Conservation (phyloP, 1,140 invertebrate species). For the Magallana gigas region DNA sequence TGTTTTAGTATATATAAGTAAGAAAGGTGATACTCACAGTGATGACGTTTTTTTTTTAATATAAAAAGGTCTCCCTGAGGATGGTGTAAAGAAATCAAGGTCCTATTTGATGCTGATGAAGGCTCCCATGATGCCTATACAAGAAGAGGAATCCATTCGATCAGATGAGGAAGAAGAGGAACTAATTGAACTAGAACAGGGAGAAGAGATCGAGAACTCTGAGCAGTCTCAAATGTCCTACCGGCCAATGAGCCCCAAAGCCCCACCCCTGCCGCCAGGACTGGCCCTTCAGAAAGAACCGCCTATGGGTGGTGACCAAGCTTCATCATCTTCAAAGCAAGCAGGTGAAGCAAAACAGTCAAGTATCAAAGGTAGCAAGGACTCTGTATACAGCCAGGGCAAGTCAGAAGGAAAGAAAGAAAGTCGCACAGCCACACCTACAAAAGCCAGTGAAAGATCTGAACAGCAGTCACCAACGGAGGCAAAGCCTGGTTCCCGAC, state of each 20-base stretch:
- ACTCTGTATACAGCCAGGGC: not conserved
- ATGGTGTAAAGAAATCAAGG: conserved; percentile 72
- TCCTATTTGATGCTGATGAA: conserved; percentile 70
- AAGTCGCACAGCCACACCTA: conserved; percentile 37
- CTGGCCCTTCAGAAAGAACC: conserved; percentile 67
- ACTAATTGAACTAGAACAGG: conserved; percentile 56
- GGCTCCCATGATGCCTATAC: conserved; percentile 57
- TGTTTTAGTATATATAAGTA: too few relatives aligned
- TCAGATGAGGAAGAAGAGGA: conserved; percentile 61
- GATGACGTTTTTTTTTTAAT: not conserved
- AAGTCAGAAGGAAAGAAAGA: conserved; percentile 25
- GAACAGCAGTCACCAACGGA: conserved; percentile 31
- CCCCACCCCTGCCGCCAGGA: conserved; percentile 71
- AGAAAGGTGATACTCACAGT: not conserved
- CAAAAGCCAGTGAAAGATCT: conserved; percentile 25
- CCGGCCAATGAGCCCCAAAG: conserved; percentile 73
- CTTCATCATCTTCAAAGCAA: not conserved
- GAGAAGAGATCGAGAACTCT: conserved; percentile 64
- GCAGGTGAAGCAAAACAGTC: not conserved
- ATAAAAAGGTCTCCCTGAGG: conserved; percentile 69
- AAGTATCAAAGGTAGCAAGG: conserved; percentile 20
- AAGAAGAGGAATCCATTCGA: conserved; percentile 62
- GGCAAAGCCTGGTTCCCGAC: conserved; percentile 41
- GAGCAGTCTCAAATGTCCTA: conserved; percentile 75
- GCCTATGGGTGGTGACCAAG: conserved; percentile 55